Base-by-base conservation (phyloP, 2,113 vertebrate genomes). In the Cephalopholis sonnerati region DNA sequence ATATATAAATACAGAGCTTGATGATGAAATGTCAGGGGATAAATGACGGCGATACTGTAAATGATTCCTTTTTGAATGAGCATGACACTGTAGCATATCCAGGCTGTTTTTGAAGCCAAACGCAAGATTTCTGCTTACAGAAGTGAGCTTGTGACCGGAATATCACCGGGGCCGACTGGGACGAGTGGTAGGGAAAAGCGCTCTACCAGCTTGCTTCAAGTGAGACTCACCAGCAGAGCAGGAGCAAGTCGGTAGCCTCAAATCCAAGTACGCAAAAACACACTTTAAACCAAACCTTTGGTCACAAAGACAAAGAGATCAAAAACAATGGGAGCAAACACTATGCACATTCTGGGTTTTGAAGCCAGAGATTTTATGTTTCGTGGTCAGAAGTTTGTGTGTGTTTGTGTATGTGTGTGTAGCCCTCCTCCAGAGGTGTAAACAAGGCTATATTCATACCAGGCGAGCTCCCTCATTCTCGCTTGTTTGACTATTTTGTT, bases 1-100 rank as follows among this genome's bases (percentile, higher is more conserved):
- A 8, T 29, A 53, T 61, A 79, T 77, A 77, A 88, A 87, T 46
- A 46, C 12, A 18, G 6, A 50, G 64, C 44, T 69, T 67, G 64
- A 76, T 83, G 81, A 73, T 81, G n/a, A 81, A 74, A 76, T 24
- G 27, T 29, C 13, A 3, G 6, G 61, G 59, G 74, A 81, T 36
- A 2, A 8, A 73, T 65, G 4, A 55, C 70, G 70, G 36, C 1
- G 8, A 54, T n/a, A 39, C 39, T 15, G 58, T 61, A 25, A 81
- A 81, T 74, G 25, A 82, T 61, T 77, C 36, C 51, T 36, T 83
- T 82, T 79, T 80, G 71, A 79, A 29, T 44, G 32, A 67, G 13
- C 18, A 61, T 53, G 61, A 39, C 39, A 12, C 27, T 75, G 62
- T 7, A 46, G 39, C 58, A 53, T 25, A 54, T 81, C 44, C 64